Conservation (phyloP, 1,140 invertebrate genomes). For the Kradibia gibbosae region DNA sequence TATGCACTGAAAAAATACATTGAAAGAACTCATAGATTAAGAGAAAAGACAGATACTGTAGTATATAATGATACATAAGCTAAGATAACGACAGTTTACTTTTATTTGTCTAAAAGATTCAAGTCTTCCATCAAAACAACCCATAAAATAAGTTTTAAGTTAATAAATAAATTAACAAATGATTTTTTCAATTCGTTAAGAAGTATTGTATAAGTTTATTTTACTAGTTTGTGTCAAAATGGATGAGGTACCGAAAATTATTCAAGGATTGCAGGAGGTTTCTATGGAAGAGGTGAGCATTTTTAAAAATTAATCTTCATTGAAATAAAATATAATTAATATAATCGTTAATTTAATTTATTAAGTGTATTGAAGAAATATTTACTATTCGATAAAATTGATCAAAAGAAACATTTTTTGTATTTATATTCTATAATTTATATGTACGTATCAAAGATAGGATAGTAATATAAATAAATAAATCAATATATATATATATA, state of each 20-base stretch:
- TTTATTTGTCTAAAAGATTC: background rate
- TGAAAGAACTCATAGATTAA: background rate
- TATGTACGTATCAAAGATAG: too few relatives aligned
- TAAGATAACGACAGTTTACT: slow-evolving; percentile 6
- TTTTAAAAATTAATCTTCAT: background rate
- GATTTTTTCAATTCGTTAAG: background rate
- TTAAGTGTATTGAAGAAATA: too few relatives aligned
- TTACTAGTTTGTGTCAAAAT: background rate
- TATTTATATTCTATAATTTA: too few relatives aligned
- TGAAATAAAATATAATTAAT: background rate
- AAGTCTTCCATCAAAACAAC: background rate
- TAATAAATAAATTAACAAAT: background rate
- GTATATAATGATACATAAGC: slow-evolving; percentile 20
- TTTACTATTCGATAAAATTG: too few relatives aligned
- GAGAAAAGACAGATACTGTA: background rate
- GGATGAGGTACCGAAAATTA: background rate
- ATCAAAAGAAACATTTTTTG: too few relatives aligned
- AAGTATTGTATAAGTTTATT: background rate
- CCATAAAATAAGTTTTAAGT: background rate
- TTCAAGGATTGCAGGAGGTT: slow-evolving; percentile 16
- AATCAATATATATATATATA: too few relatives aligned
- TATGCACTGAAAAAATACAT: background rate
- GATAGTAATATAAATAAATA: too few relatives aligned
- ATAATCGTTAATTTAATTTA: too few relatives aligned
- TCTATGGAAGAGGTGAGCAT: slow-evolving; percentile 19